A percentile compares a stretch with the other conserved stretches of the same genome.
phyloP scores from a whole-genome alignment of 2,113 vertebrate species.

The Atlantisia rogersi region DNA sequence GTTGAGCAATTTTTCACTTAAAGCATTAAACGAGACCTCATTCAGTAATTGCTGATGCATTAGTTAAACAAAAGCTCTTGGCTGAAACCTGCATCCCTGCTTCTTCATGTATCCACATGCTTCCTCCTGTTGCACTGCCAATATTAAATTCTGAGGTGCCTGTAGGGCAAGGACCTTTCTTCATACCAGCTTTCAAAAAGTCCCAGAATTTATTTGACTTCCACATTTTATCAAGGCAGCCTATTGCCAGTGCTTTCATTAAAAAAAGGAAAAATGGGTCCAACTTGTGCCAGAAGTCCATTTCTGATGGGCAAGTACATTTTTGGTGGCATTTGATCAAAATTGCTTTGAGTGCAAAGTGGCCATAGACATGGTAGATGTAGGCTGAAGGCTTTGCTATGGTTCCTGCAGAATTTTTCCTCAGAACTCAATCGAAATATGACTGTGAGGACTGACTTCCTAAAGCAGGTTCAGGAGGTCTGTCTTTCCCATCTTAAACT shows the following conservation, averaged over 20 bases:
- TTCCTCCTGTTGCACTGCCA: not conserved
- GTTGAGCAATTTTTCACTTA: not conserved
- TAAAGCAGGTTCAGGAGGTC: not conserved
- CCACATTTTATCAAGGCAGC: not conserved
- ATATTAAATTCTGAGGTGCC: not conserved
- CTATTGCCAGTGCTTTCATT: not conserved
- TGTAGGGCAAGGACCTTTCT: not conserved
- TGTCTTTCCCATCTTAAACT: not conserved
- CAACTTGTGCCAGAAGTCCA: not conserved
- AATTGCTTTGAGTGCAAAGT: not conserved
- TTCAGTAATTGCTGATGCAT: not conserved
- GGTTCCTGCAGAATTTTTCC: not conserved
- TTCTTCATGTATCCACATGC: not conserved
- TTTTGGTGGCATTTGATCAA: not conserved
- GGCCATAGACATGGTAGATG: not conserved
- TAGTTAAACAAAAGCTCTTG: not conserved
- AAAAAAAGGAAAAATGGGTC: not conserved
- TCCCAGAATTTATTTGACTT: not conserved
- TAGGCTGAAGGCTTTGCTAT: not conserved
- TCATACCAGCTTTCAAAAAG: not conserved
- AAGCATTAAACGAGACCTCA: not conserved
- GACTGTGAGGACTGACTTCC: not conserved
- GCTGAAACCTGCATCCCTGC: not conserved
- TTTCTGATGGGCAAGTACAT: not conserved
- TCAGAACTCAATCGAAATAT: not conserved